Conservation (phyloP, 2,113 vertebrate species). For the Syngnathus typhle region DNA sequence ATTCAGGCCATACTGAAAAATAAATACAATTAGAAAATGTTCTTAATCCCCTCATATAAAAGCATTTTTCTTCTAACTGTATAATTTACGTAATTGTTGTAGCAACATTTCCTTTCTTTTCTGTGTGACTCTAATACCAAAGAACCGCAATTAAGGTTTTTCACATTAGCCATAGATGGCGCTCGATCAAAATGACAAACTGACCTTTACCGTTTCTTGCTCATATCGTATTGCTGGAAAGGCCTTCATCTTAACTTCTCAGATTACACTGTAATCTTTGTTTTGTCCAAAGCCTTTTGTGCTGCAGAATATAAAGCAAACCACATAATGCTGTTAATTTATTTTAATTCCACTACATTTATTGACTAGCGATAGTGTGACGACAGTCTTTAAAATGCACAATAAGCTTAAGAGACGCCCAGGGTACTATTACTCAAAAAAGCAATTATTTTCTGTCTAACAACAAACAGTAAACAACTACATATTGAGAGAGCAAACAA, state of each 20-base stretch:
- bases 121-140: neutral
- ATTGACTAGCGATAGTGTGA: neutral
- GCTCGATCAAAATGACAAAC: neutral
- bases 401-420: conserved; percentile 13
- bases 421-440: conserved; percentile 21
- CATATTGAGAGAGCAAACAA: neutral
- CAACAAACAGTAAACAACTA: neutral
- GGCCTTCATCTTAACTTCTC: neutral
- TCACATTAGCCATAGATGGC: neutral
- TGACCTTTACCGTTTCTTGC: neutral
- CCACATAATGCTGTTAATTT: neutral
- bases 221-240: neutral
- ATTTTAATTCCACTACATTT: neutral
- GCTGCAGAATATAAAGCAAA: neutral
- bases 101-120: neutral
- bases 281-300: neutral
- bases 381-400: conserved; percentile 3
- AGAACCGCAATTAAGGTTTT: no score
- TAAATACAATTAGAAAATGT: neutral
- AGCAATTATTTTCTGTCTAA: neutral
- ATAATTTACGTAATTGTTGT: neutral
- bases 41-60: neutral
- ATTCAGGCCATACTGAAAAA: neutral
- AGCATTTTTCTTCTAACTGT: neutral
- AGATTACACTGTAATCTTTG: neutral